These are phyloP conservation scores for Myotis lucifugus DNA, from an alignment of 2,113 vertebrate genomes.

Conservation along the genomic window DNA sequence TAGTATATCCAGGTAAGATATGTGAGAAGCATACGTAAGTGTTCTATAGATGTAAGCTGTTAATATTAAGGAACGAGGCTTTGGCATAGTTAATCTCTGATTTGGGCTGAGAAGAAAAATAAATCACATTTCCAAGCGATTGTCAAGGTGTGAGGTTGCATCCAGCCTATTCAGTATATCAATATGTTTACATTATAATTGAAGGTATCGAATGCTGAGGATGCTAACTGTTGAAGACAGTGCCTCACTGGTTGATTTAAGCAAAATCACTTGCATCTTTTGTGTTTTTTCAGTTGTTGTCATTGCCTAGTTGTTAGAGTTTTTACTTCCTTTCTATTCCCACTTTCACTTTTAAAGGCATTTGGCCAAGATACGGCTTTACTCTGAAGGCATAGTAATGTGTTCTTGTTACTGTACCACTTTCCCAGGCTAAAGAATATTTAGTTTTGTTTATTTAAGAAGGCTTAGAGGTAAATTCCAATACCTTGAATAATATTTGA, in stretches of 20 bases:
- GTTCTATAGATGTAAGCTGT: not conserved
- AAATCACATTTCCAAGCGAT: slow-evolving; percentile 11
- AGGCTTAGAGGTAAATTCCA: slow-evolving; percentile 35
- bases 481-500: slow-evolving; percentile 53
- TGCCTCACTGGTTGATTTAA: not conserved
- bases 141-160: not conserved
- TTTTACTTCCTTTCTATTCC: slow-evolving; percentile 17
- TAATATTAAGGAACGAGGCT: not conserved
- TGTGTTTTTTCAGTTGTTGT: not conserved
- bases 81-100: not conserved
- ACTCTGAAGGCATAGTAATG: not conserved
- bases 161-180: not conserved
- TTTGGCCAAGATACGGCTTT: not conserved
- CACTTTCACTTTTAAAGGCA: not conserved
- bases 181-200: not conserved
- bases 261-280: not conserved
- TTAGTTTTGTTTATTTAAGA: not conserved
- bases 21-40: not conserved
- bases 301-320: not conserved
- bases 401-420: not conserved
- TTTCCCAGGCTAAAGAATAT: slow-evolving; percentile 21
- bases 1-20: not conserved
- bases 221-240: not conserved
- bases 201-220: not conserved
- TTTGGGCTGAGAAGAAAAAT: slow-evolving; percentile 26